Base-by-base conservation (phyloP, 2,888 invertebrate species). In the Xanthostigma xanthostigma region DNA sequence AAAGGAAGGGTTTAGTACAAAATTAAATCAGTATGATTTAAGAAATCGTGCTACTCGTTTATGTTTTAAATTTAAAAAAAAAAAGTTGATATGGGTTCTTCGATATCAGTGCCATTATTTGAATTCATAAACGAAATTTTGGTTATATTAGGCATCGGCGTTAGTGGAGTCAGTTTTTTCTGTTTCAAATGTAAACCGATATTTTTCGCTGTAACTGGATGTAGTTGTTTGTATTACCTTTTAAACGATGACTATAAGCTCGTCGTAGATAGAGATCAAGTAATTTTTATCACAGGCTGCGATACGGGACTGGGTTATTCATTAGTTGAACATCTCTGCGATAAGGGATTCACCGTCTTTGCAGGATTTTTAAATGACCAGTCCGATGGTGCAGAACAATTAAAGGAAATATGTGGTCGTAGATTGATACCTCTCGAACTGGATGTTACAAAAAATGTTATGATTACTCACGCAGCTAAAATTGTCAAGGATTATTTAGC, bases 271-370 rank as follows among this genome's bases (percentile, higher is more conserved):
- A 54, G 54, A 38, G 57, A 62, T 40, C 62, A 65, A 53, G 72
- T 82, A 3, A 70, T 83, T 38, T 72, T 87, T 13, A 79, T 91
- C 55, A 87, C 86, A 8, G 91, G 91, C 40, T 91, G 91, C 62
- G 90, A 91, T 66, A 84, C 87, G 49, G 91, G 91, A 3, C 71
- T 91, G 12, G 91, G 91, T 48, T 86, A 77, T 66, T 78, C 80
- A 2, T 62, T 84, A 44, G 83, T 84, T 1, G 71, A 78, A 17
- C 73, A 81, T 54, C 66, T 76, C 8, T 72, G 72, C 8, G 67
- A 75, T 6, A 69, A 76, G 57, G 85, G 84, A 0, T 71, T 86
- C 54, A 74, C 78, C 3, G 89, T 91, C 2, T 69, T 92, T 36
- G 90, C 90, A 12, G 84, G 84, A 42, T 84, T 86, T 64, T 74